Conservation (phyloP, 2,113 vertebrate species). For the Psittacula cyanocephala region DNA sequence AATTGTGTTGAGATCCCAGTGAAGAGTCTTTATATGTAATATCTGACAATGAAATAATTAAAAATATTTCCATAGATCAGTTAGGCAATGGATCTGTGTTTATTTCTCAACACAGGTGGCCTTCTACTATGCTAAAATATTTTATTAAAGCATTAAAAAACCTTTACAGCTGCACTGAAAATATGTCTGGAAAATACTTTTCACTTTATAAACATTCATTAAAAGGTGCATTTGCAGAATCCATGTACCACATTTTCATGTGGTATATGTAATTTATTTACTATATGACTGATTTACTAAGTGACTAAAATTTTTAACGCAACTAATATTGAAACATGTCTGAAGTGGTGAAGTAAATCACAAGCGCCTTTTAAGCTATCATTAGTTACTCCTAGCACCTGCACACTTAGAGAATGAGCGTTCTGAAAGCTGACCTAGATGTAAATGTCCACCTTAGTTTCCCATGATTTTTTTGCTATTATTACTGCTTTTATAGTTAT, state of each 20-base stretch:
- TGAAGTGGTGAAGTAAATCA: background rate
- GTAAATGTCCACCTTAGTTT: background rate
- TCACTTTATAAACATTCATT: background rate
- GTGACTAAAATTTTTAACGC: background rate
- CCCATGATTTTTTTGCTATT: background rate
- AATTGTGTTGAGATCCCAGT: background rate
- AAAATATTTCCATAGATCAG: background rate
- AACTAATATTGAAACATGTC: background rate
- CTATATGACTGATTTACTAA: background rate
- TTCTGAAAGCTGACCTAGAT: background rate
- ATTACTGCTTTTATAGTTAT: background rate
- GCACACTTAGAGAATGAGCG: background rate
- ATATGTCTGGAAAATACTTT: background rate
- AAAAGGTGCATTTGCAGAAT: background rate
- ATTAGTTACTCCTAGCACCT: background rate
- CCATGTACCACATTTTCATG: background rate
- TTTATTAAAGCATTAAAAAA: background rate
- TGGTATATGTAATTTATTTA: background rate
- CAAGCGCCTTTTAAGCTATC: background rate
- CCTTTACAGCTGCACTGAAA: background rate
- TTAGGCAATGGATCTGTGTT: background rate
- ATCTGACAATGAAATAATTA: background rate
- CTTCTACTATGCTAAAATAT: background rate
- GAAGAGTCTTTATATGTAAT: background rate
- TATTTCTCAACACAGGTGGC: background rate